phyloP scores from a whole-genome alignment of 1,140 invertebrate genomes.

The Heterodera schachtii region DNA sequence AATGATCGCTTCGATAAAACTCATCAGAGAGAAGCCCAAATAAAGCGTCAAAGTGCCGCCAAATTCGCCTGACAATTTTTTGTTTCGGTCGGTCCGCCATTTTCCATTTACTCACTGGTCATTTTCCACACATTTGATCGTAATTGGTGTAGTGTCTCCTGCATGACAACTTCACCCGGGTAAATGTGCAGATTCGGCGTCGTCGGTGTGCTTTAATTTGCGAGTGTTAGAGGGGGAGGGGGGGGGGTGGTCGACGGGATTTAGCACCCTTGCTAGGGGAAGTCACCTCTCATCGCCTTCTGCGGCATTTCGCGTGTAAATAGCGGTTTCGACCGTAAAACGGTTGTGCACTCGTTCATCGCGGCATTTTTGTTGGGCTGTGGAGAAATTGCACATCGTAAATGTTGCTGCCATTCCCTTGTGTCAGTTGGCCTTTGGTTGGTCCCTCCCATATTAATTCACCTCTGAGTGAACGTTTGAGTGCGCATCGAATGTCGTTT shows the following conservation, averaged over 20 bases:
- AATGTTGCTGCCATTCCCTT: too few relatives aligned
- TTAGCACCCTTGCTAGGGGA: not conserved
- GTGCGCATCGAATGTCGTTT: conserved; percentile 24
- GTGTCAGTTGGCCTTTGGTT: too few relatives aligned
- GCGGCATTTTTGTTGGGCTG: conserved; percentile 17
- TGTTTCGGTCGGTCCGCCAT: not conserved
- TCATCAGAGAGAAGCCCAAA: conserved; percentile 48
- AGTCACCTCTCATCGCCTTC: conserved; percentile 7
- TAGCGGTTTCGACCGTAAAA: conserved; percentile 21
- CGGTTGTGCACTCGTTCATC: conserved; percentile 22
- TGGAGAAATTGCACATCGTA: too few relatives aligned
- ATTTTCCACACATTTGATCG: conserved; percentile 30
- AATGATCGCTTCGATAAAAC: conserved; percentile 40
- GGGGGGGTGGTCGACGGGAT: not conserved
- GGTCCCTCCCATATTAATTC: not conserved
- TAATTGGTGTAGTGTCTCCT: conserved; percentile 28
- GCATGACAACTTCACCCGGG: conserved; percentile 17
- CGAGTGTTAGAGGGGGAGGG: too few relatives aligned
- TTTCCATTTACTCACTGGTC: conserved; percentile 15
- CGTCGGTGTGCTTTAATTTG: not conserved
- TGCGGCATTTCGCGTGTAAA: conserved; percentile 27
- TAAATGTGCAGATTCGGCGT: conserved; percentile 23
- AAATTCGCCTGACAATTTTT: conserved; percentile 31
- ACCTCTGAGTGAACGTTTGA: conserved; percentile 16
- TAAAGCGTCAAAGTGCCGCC: conserved; percentile 44